phyloP scores from a whole-genome alignment of 2,797 vertebrate species.

The Rhabdophis nuchalis region DNA sequence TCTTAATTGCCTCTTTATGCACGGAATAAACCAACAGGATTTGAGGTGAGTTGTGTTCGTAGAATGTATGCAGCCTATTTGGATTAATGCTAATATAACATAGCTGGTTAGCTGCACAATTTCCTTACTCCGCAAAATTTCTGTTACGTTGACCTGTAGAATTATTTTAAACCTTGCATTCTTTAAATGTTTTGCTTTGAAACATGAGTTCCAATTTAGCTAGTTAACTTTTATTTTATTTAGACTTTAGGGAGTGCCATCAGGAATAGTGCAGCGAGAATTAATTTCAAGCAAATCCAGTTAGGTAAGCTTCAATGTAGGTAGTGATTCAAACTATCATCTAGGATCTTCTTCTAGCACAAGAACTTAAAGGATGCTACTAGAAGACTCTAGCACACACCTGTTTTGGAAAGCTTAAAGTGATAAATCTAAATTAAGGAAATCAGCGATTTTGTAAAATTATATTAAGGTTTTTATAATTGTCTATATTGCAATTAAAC shows the following conservation, averaged over 20 bases:
- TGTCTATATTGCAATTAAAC: not conserved
- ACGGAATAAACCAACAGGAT: accelerated
- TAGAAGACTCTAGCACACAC: constrained; percentile 46
- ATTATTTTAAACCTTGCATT: not conserved
- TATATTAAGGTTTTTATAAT: not conserved
- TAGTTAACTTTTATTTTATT: constrained; percentile 52
- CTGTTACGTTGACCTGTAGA: constrained; percentile 21
- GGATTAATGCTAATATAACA: not conserved
- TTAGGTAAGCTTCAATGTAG: constrained; percentile 26
- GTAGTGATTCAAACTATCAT: constrained; percentile 21
- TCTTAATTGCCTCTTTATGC: accelerated
- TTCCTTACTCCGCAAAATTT: not conserved
- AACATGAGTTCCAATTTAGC: constrained; percentile 42
- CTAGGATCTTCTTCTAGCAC: constrained; percentile 26
- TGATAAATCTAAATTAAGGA: not conserved
- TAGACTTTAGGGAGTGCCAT: constrained; percentile 34
- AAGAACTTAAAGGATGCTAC: constrained; percentile 17
- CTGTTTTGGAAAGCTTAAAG: not conserved
- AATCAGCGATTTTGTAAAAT: not conserved
- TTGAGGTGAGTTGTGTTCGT: not conserved
- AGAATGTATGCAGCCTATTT: not conserved
- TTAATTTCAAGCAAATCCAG: not conserved
- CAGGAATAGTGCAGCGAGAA: not conserved
- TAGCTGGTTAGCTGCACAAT: accelerated
- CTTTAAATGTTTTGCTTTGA: not conserved